phyloP scores from a whole-genome alignment of 2,888 invertebrate species.

The Geophilus truncorum region DNA sequence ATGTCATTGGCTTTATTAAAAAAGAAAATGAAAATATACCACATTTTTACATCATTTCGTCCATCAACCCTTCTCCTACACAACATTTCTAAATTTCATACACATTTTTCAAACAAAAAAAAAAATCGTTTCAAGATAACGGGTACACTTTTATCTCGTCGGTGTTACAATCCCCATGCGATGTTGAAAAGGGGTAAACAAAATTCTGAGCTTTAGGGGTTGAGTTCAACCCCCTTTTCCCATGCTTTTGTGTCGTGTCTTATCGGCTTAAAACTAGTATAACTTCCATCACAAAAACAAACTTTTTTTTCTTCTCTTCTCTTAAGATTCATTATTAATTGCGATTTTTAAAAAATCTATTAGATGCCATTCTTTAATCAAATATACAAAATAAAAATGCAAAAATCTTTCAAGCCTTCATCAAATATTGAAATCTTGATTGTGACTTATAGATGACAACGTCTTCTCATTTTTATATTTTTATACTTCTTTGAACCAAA shows the following conservation, averaged over 20 bases:
- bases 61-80: neutral
- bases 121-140: neutral
- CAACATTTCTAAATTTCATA: neutral
- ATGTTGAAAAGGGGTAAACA: neutral
- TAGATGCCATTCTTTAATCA: neutral
- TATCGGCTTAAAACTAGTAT: neutral
- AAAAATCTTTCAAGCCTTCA: neutral
- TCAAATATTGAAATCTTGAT: conserved; percentile 20
- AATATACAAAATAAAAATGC: neutral
- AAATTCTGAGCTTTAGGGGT: neutral
- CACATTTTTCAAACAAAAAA: neutral
- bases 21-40: neutral
- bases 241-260: neutral
- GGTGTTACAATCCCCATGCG: neutral
- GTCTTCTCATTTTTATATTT: neutral
- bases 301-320: neutral
- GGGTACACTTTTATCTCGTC: neutral
- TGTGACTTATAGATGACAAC: neutral
- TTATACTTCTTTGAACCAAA: neutral
- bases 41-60: conserved; percentile 2
- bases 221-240: neutral
- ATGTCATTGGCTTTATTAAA: conserved; percentile 12
- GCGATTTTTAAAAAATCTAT: neutral
- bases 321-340: neutral
- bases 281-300: neutral